Base-by-base conservation (phyloP, 2,797 vertebrate genomes). In the Perdix hodgsoniae region DNA sequence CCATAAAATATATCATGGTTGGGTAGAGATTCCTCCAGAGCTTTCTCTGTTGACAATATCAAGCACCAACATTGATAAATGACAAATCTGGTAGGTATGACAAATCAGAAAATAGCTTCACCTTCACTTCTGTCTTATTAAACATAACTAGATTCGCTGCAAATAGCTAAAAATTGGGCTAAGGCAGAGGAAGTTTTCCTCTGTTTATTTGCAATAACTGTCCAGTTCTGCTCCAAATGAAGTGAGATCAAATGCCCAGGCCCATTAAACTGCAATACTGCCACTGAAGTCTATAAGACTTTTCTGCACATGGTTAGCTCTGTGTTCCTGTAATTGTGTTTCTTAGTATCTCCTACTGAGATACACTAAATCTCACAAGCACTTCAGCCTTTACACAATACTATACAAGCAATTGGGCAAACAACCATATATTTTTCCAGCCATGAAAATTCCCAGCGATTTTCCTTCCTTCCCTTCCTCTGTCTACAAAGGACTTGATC, bases 341-440 rank as follows among this genome's bases (percentile, higher is more conserved):
- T 84, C 56, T 90, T 83, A 72, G 26, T 40, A 67, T 81, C 59
- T 76, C 10, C 9, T 27, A 65, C 63, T 47, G 56, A 90, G 85
- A 86, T 87, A 47, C 1, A 4, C 24, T 77, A 83, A 79, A 82
- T 82, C 61, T 70, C 70, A 85, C 14, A 47, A 45, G 23, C n/a
- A 67, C 44, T 93, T 82, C 39, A 82, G 24, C 17, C 42, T 86
- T 92, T 84, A 40, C 56, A 29, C 47, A 82, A 37, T 82, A 80
- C 23, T 47, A 22, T 17, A 71, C 75, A 91, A 88, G 65, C 47
- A 93, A 82, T 5, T 65, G 76, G 59, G 89, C 24, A 94, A 92
- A 78, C 18, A 84, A 77, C 22, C 10, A 27, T 80, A 40, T 66
- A 40, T 64, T 79, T 83, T 79, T 63, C 47, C 40, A 81, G 17